Evolutionary conservation across 2,888 invertebrate genomes (phyloP).

Genomic region (Zelleria hepariella): DNA sequence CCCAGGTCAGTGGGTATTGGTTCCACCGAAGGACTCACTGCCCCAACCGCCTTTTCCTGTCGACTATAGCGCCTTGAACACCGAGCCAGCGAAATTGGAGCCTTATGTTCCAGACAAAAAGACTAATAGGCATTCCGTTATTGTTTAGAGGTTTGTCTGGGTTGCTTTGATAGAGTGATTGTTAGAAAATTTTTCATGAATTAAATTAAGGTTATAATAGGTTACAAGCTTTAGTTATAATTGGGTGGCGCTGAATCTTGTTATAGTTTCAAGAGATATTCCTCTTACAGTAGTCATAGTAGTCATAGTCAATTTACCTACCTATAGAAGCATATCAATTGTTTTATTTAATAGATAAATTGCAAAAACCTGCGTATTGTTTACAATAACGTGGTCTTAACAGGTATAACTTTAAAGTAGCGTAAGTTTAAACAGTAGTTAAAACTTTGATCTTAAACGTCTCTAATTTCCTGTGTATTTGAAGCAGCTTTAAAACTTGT

Average conservation of each 20-base stretch:
- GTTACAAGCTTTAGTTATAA: too few species aligned
- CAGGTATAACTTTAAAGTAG: neutral
- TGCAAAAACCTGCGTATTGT: neutral
- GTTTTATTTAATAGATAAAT: neutral
- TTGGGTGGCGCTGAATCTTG: neutral
- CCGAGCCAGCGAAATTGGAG: conserved; percentile 78
- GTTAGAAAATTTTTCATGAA: too few species aligned
- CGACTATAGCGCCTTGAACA: conserved; percentile 82
- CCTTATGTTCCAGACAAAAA: conserved; percentile 78
- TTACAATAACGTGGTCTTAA: neutral
- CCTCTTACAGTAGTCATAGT: neutral
- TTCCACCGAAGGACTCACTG: conserved; percentile 69
- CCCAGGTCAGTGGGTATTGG: conserved; percentile 81
- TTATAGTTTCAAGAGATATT: neutral
- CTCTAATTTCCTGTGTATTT: conserved; percentile 26
- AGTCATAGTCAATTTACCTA: neutral
- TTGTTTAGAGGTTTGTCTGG: conserved; percentile 54
- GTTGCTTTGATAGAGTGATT: neutral
- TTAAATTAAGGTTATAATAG: too few species aligned
- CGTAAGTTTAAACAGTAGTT: neutral
- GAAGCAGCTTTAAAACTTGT: conserved; percentile 40
- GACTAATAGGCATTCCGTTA: conserved; percentile 78
- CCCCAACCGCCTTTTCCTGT: conserved; percentile 77
- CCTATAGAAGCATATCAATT: neutral
- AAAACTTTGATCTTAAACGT: neutral